A percentile compares a stretch with the other conserved stretches of the same genome.
phyloP scores from a whole-genome alignment of 2,797 vertebrate species.

The Spatula clypeata region DNA sequence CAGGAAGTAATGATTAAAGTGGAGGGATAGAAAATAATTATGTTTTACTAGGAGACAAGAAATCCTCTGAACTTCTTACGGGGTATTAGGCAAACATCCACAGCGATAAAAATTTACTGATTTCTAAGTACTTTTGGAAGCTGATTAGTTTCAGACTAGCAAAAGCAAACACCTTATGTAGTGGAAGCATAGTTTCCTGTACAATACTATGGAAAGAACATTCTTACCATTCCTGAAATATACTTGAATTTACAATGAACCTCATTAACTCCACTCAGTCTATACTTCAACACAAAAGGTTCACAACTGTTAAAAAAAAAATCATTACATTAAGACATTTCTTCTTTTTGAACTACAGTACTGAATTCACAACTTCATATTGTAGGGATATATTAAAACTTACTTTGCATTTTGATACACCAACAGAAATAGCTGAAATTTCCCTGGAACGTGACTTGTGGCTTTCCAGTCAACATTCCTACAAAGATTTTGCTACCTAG shows the following conservation, averaged over 20 bases:
- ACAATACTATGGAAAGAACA: background rate
- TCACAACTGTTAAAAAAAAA: background rate
- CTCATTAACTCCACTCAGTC: background rate
- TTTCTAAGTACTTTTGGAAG: constrained; percentile 18
- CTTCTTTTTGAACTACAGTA: background rate
- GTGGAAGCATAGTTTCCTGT: background rate
- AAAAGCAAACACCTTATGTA: background rate
- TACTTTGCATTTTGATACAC: background rate
- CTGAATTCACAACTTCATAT: background rate
- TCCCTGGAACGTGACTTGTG: background rate
- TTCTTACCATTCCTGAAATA: background rate
- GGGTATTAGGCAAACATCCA: background rate
- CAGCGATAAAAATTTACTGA: background rate
- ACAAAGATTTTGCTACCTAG: background rate
- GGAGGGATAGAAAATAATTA: background rate
- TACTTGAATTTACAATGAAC: background rate
- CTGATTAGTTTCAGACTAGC: background rate
- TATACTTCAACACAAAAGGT: background rate
- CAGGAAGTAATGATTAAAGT: background rate
- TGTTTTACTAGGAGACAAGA: background rate
- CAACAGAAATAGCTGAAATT: background rate
- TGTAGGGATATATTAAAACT: background rate
- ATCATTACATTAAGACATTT: background rate
- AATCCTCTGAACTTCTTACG: background rate
- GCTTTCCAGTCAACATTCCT: background rate